Percentiles rank a stretch among this genome's conserved stretches.
Conservation (phyloP, 2,888 invertebrate species). For the Phalera bucephala region DNA sequence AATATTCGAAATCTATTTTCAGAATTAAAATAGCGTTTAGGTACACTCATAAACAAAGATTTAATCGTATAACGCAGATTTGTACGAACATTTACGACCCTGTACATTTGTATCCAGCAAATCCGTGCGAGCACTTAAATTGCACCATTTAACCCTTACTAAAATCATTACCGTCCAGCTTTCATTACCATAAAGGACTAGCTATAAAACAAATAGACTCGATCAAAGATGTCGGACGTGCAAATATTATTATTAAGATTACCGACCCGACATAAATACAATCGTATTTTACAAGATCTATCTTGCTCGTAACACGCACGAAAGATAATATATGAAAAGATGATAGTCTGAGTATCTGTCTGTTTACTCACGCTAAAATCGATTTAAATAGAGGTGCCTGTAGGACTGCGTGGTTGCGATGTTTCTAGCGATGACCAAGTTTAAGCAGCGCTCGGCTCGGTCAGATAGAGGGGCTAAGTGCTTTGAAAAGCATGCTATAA, state of each 20-base stretch:
- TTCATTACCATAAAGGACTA: slow-evolving; percentile 20
- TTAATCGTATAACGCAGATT: background rate
- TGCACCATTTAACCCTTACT: background rate
- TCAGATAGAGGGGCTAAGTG: too few relatives aligned
- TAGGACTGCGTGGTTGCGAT: too few relatives aligned
- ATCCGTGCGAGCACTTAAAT: background rate
- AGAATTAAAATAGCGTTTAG: background rate
- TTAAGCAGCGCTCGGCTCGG: too few relatives aligned
- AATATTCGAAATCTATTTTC: background rate
- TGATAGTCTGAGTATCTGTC: too few relatives aligned
- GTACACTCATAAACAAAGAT: background rate
- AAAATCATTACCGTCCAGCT: slow-evolving; percentile 1
- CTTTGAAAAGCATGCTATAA: too few relatives aligned
- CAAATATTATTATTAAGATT: slow-evolving; percentile 6
- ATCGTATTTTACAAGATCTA: slow-evolving; percentile 5
- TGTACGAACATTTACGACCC: background rate
- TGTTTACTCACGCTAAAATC: too few relatives aligned
- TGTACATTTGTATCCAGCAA: background rate
- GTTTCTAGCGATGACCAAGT: too few relatives aligned
- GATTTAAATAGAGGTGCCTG: too few relatives aligned
- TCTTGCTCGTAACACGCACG: slow-evolving; percentile 4
- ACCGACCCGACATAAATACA: background rate
- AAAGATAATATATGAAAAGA: too few relatives aligned
- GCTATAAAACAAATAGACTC: slow-evolving; percentile 16
- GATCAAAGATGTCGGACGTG: slow-evolving; percentile 13